These are phyloP conservation scores for Artemia franciscana DNA, from an alignment of 1,140 invertebrate species.

Conservation along the genomic window DNA sequence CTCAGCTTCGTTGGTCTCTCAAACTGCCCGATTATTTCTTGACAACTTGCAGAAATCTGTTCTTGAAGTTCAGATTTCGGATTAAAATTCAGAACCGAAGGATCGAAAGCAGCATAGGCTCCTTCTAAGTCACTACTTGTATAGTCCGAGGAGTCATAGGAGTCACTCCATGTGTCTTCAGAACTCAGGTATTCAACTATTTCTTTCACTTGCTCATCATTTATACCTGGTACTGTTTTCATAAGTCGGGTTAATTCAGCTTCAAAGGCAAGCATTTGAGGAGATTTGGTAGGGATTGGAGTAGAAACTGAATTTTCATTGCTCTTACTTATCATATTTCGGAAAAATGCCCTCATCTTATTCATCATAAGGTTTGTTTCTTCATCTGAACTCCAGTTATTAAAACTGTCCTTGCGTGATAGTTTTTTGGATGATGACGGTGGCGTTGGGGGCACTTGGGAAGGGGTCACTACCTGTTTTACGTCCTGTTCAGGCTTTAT, in stretches of 20 bases:
- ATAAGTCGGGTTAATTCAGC: conserved; percentile 64
- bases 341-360: conserved; percentile 74
- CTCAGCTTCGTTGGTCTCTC: conserved; percentile 25
- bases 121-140: conserved; percentile 66
- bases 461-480: not conserved
- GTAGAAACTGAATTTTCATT: not conserved
- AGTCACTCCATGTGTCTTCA: conserved; percentile 77
- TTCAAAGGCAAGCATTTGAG: conserved; percentile 63
- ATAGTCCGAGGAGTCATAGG: conserved; percentile 69
- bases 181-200: conserved; percentile 58
- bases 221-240: conserved; percentile 71
- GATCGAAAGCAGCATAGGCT: conserved; percentile 19
- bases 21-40: conserved; percentile 66
- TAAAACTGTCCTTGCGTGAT: conserved; percentile 63
- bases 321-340: conserved; percentile 39
- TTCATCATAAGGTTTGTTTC: conserved; percentile 86
- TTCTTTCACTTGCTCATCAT: conserved; percentile 66
- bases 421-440: conserved; percentile 24
- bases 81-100: conserved; percentile 22
- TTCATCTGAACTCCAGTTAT: conserved; percentile 77
- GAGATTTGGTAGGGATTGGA: conserved; percentile 37
- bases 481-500: not conserved
- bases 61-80: conserved; percentile 45
- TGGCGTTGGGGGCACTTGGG: not conserved
- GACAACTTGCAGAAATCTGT: conserved; percentile 62